These are phyloP conservation scores for Pelecanus crispus DNA, from an alignment of 2,113 vertebrate genomes.

Conservation along the genomic window DNA sequence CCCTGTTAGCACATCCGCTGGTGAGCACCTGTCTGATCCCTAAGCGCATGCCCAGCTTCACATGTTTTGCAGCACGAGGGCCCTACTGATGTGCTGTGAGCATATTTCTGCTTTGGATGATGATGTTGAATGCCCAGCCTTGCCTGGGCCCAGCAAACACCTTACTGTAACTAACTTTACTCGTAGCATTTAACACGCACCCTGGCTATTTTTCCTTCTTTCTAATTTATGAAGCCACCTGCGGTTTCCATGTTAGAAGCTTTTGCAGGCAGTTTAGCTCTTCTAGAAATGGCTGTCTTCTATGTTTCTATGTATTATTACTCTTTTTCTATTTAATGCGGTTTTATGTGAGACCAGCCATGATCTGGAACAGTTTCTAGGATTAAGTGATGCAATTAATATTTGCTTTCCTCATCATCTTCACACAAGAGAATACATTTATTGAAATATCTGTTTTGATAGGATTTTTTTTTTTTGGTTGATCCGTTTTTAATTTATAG, in stretches of 20 bases:
- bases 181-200: neutral
- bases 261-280: neutral
- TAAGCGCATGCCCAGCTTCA: neutral
- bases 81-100: neutral
- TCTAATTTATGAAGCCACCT: neutral
- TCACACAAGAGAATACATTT: neutral
- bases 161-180: neutral
- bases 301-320: neutral
- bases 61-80: neutral
- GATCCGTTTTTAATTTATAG: neutral
- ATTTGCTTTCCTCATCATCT: neutral
- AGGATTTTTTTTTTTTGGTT: neutral
- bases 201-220: neutral
- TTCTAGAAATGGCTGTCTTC: neutral
- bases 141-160: neutral
- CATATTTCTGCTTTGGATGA: neutral
- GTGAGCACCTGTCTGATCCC: neutral
- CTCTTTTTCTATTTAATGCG: neutral
- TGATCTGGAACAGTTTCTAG: neutral
- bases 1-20: neutral
- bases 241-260: neutral
- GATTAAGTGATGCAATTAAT: neutral
- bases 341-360: neutral
- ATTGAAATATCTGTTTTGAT: neutral
- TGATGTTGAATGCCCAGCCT: neutral